Evolutionary conservation across 2,113 vertebrate genomes (phyloP), one percentile per base, ranked within the genome.

Genomic region (Amphilophus citrinellus): DNA sequence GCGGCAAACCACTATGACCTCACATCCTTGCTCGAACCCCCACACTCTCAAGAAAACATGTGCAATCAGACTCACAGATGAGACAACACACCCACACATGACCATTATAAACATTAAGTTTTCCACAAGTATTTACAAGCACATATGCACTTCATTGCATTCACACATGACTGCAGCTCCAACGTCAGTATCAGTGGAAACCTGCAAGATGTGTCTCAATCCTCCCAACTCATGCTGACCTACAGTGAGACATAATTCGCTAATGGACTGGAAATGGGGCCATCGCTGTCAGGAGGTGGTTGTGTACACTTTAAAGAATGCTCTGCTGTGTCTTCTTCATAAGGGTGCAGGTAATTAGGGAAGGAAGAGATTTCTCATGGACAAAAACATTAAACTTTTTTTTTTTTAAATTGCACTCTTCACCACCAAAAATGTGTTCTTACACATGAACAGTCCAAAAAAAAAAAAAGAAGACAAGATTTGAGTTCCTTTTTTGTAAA

Each of bases 1-100:
- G 71, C 83, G 88, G 61, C 84, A 92, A 92, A 94, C 91, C 91
- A 77, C 90, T 17, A 92, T 92, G 90, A 93, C 90, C 92, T 94
- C 92, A 92, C 86, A 94, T 92, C 90, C 92, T 86, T 35, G 83
- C 68, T 82, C 66, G 79, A 79, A 86, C 76, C 79, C 83, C 89
- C 79, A 76, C 73, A 39, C 83, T 62, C 73, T 61, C 20, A 56
- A 73, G 50, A 65, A 57, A 63, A 59, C 78, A 80, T 68, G 62
- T 62, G 18, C 60, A 59, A 68, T 27, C 65, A 47, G 65, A 68
- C 65, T 68, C 65, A 6, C 65, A 68, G 39, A 68, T 68, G 65
- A 68, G 42, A 68, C 65, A 68, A 82, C 80, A 84, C 87, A 57
- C 80, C 87, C 79, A 84, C 89, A 86, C 78, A 84, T 50, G 71